These are phyloP conservation scores for Recurvirostra avosetta DNA, from an alignment of 2,113 vertebrate species.

Conservation along the genomic window DNA sequence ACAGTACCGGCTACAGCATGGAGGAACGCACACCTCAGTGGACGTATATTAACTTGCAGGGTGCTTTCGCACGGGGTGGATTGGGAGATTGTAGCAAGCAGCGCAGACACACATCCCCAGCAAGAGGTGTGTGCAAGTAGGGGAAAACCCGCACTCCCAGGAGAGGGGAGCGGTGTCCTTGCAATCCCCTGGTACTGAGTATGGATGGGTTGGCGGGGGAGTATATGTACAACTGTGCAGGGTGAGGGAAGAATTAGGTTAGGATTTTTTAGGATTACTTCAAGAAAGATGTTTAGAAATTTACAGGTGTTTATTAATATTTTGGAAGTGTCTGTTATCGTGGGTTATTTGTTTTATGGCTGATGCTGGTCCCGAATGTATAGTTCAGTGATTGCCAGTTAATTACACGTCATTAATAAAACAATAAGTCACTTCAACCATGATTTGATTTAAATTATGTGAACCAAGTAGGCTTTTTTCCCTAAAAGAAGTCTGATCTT, in stretches of 20 bases:
- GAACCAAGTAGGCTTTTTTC: background rate
- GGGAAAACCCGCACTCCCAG: background rate
- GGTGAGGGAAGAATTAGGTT: background rate
- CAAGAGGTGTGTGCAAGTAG: background rate
- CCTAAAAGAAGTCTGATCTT: background rate
- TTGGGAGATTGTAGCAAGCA: background rate
- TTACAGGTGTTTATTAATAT: background rate
- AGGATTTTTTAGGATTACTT: background rate
- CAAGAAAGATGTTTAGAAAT: background rate
- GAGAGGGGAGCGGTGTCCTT: background rate
- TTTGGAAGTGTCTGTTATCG: background rate
- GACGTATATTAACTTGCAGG: background rate
- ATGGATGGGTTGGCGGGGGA: accelerated
- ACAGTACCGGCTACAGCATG: accelerated
- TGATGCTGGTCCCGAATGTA: background rate
- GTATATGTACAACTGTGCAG: accelerated
- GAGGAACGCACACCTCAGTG: background rate
- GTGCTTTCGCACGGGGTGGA: background rate
- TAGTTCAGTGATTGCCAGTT: background rate
- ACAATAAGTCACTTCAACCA: background rate
- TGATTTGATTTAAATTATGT: background rate
- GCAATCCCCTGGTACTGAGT: background rate
- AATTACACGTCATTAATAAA: background rate
- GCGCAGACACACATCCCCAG: background rate
- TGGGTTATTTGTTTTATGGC: background rate